Base-by-base conservation (phyloP, 2,797 vertebrate genomes). In the Cryptoblepharus egeriae region DNA sequence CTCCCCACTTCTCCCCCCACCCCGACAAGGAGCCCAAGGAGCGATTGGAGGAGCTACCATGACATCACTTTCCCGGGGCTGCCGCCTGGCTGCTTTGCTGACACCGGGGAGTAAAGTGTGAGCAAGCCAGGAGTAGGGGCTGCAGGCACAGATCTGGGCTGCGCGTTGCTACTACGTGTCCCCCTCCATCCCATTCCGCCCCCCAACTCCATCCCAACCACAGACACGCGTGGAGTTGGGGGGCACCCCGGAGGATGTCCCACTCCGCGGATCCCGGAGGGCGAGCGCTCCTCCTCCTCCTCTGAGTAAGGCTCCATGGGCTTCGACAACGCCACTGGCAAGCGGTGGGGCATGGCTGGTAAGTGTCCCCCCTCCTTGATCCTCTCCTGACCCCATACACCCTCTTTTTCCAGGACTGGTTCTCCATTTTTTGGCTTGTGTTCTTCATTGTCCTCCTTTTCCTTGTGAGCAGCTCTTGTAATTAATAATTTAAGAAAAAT, bases 341-440 rank as follows among this genome's bases (percentile, higher is more conserved):
- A 84, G 86, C 88, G 77, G 18, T 79, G 89, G 89, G 84, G 87
- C 80, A 83, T 85, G 88, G 78, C 89, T 57, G 92, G 92, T 90
- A 88, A 91, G 92, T 89, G 76, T 30, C 28, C 1, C 32, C n/a
- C 64, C 68, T 20, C 11, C n/a, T 5, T 12, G 18, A 32, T 32
- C 61, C n/a, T 16, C n/a, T 35, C 20, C 39, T n/a, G 55, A 37
- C 39, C 57, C 39, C 22, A 4, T 28, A n/a, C n/a, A n/a, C n/a
- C n/a, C n/a, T n/a, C n/a, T n/a, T n/a, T n/a, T n/a, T n/a, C n/a
- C n/a, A n/a, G n/a, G n/a, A n/a, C n/a, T n/a, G n/a, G n/a, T n/a
- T n/a, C n/a, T n/a, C n/a, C n/a, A n/a, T n/a, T n/a, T n/a, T n/a
- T n/a, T n/a, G n/a, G n/a, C n/a, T n/a, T n/a, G n/a, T n/a, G n/a